Conservation (phyloP, 2,888 invertebrate genomes). For the Polyploca ridens region DNA sequence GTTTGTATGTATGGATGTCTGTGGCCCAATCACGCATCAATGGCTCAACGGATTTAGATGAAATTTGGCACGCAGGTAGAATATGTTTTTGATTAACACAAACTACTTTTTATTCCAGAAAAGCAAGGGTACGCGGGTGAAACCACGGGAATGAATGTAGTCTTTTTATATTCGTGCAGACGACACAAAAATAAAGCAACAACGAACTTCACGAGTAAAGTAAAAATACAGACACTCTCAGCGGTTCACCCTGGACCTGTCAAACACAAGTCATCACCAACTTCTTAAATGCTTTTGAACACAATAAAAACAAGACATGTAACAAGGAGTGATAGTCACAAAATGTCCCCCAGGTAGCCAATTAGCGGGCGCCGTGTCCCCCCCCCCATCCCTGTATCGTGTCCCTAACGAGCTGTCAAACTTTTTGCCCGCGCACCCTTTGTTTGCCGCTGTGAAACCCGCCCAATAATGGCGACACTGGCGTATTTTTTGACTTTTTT, state of each 20-base stretch:
- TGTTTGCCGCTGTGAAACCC: conserved; percentile 45
- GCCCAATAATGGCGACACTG: conserved; percentile 36
- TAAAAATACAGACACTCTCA: conserved; percentile 14
- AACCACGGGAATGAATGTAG: too few species aligned
- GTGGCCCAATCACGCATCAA: too few species aligned
- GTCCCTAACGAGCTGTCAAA: conserved; percentile 74
- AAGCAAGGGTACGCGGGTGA: too few species aligned
- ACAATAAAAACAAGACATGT: conserved; percentile 25
- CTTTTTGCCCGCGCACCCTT: conserved; percentile 67
- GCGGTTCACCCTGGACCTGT: conserved; percentile 25
- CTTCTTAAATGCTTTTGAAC: conserved; percentile 13
- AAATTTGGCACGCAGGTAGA: too few species aligned
- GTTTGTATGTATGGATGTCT: too few species aligned
- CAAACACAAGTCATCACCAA: conserved; percentile 27
- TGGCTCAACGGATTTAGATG: too few species aligned
- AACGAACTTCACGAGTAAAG: neutral
- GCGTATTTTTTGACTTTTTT: conserved; percentile 26
- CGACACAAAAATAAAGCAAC: neutral
- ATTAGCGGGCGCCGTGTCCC: conserved; percentile 55
- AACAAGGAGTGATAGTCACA: conserved; percentile 20
- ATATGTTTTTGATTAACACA: too few species aligned
- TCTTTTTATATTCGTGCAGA: neutral
- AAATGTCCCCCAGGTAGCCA: conserved; percentile 66
- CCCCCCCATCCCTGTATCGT: conserved; percentile 32
- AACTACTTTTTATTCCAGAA: too few species aligned